Evolutionary conservation across 2,888 invertebrate species (phyloP).

Genomic region (Drosophila formosana): DNA sequence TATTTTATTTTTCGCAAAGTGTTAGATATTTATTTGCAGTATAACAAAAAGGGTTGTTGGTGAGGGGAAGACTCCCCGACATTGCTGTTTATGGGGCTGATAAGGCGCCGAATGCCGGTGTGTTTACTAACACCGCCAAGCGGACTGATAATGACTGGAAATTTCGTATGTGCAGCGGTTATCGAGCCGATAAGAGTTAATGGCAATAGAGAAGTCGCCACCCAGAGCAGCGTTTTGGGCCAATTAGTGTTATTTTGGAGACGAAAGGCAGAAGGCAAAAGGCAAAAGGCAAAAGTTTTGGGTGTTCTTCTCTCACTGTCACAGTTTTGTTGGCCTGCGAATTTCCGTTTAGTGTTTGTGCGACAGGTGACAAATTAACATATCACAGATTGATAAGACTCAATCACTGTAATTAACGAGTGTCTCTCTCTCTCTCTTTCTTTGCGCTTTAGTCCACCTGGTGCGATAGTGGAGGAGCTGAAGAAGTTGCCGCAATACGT

Average conservation of each 20-base stretch:
- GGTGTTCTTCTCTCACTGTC: slow-evolving; percentile 1
- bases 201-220: slow-evolving; percentile 39
- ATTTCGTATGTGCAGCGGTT: slow-evolving; percentile 29
- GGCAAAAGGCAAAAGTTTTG: slow-evolving; percentile 53
- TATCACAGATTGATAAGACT: slow-evolving; percentile 54
- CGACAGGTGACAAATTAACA: slow-evolving; percentile 72
- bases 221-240: slow-evolving; percentile 27
- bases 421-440: slow-evolving; percentile 18
- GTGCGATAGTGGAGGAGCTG: slow-evolving; percentile 83
- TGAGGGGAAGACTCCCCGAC: neutral
- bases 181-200: slow-evolving; percentile 53
- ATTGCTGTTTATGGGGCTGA: slow-evolving; percentile 33
- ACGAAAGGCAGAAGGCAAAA: slow-evolving; percentile 51
- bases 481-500: slow-evolving; percentile 70
- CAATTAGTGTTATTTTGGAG: slow-evolving; percentile 65
- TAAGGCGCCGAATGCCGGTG: slow-evolving; percentile 70
- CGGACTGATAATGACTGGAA: slow-evolving; percentile 52
- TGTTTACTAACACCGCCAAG: slow-evolving; percentile 53
- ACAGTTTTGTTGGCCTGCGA: slow-evolving; percentile 26
- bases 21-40: slow-evolving; percentile 24
- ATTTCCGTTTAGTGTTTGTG: slow-evolving; percentile 50
- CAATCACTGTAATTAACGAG: slow-evolving; percentile 64
- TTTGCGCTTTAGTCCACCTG: slow-evolving; percentile 41
- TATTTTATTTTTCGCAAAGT: slow-evolving; percentile 24
- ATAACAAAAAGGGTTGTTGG: neutral